Evolutionary conservation across 2,797 vertebrate species (phyloP).

Genomic region (Anomalospiza imberbis): DNA sequence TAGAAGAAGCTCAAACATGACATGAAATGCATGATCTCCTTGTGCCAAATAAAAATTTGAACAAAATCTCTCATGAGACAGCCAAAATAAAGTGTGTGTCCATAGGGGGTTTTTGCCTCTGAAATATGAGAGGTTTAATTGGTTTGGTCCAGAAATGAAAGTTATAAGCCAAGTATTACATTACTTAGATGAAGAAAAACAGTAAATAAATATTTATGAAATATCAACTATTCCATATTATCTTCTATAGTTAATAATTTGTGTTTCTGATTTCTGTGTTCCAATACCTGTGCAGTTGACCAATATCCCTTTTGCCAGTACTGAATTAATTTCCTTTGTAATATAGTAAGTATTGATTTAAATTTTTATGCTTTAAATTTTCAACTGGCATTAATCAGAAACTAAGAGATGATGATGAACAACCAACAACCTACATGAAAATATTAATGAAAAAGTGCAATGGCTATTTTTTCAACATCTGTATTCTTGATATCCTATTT

Average conservation of each 20-base stretch:
- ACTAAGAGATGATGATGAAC: not conserved
- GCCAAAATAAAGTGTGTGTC: not conserved
- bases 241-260: not conserved
- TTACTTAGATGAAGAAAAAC: not conserved
- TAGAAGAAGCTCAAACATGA: not conserved
- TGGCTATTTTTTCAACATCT: not conserved
- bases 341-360: not conserved
- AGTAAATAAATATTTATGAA: not conserved
- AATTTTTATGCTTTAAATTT: not conserved
- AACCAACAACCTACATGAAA: fast-evolving
- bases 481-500: not conserved
- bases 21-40: not conserved
- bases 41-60: not conserved
- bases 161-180: not conserved
- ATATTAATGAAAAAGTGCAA: not conserved
- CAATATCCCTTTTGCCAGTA: not conserved
- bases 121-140: not conserved
- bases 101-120: fast-evolving
- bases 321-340: not conserved
- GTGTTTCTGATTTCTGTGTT: not conserved
- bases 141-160: not conserved
- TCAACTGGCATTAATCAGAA: not conserved
- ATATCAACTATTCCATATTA: not conserved
- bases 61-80: not conserved
- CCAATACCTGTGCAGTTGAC: not conserved